Evolutionary conservation across 1,140 invertebrate species (phyloP), one percentile per base, ranked within the genome.

Genomic region (Stegodyphus dumicola): DNA sequence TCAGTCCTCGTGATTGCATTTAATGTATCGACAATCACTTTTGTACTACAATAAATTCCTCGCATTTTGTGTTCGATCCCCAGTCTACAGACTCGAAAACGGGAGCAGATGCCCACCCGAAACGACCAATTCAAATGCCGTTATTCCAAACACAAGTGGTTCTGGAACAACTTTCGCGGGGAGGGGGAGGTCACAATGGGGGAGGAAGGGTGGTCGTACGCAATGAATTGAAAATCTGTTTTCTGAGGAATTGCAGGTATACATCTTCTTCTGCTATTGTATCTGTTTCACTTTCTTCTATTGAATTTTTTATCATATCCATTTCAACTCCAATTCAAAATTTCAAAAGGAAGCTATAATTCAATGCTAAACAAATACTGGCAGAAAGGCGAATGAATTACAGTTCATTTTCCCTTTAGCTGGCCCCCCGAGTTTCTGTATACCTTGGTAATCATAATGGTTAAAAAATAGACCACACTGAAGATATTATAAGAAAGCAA

Each of bases 161-260:
- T 67, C 15, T 15, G 56, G 56, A 60, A 60, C 56, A 60, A 60
- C 9, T 15, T 15, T 9, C 9, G 56, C 9, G 9, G 9, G 56
- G 17, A 67, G 15, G 65, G 65, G 65, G 65, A 18, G 65, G 17
- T 60, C 9, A 60, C 9, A 60, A 60, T 15, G 65, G 65, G 65
- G 11, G 7, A 18, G 65, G 7, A 67, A 17, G 17, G 65, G 17
- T 15, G 17, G 65, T 7, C 15, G 11, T 18, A 67, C 65, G 65
- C 11, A 67, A 67, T 67, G 65, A 67, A 67, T 67, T 67, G 65
- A 67, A 67, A 67, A 67, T 67, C 65, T 67, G 65, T 67, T 67
- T 67, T 67, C 65, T 17, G 65, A 67, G n/a, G 65, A 67, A 15
- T 67, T 67, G 65, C n/a, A 67, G 65, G n/a, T n/a, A 67, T 67